These are phyloP conservation scores for Spodoptera littoralis DNA, from an alignment of 2,888 invertebrate species.

Conservation along the genomic window DNA sequence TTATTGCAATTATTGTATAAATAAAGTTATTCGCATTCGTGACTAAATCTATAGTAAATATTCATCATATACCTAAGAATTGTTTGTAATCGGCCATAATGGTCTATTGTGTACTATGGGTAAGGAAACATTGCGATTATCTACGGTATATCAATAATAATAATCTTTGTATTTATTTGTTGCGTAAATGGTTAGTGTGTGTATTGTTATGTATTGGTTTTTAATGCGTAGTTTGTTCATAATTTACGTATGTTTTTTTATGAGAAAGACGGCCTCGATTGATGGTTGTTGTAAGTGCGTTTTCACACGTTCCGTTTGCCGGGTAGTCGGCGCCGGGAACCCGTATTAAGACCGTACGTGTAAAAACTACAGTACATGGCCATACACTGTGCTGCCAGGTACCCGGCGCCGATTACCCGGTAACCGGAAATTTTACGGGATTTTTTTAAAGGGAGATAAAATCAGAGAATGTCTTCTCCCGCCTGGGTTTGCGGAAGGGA, in stretches of 20 bases:
- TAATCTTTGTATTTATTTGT: constrained; percentile 56
- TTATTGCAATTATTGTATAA: constrained; percentile 22
- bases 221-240: constrained; percentile 22
- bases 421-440: too few species aligned
- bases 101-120: constrained; percentile 72
- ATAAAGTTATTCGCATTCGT: constrained; percentile 48
- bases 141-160: constrained; percentile 43
- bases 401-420: too few species aligned
- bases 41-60: constrained; percentile 52
- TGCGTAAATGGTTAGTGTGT: constrained; percentile 41
- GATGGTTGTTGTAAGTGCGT: too few species aligned
- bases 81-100: constrained; percentile 66
- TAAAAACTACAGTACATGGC: too few species aligned
- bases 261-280: not conserved
- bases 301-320: too few species aligned
- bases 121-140: constrained; percentile 67
- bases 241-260: not conserved
- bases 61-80: constrained; percentile 58
- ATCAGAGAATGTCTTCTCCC: too few species aligned
- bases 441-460: too few species aligned
- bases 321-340: too few species aligned
- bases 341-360: too few species aligned
- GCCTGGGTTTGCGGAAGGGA: too few species aligned
- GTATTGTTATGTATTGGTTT: constrained; percentile 24
- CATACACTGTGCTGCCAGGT: too few species aligned